A percentile compares a stretch with the other conserved stretches of the same genome.
These are phyloP conservation scores for Lophura swinhoii DNA, from an alignment of 2,797 vertebrate genomes.

Conservation along the genomic window DNA sequence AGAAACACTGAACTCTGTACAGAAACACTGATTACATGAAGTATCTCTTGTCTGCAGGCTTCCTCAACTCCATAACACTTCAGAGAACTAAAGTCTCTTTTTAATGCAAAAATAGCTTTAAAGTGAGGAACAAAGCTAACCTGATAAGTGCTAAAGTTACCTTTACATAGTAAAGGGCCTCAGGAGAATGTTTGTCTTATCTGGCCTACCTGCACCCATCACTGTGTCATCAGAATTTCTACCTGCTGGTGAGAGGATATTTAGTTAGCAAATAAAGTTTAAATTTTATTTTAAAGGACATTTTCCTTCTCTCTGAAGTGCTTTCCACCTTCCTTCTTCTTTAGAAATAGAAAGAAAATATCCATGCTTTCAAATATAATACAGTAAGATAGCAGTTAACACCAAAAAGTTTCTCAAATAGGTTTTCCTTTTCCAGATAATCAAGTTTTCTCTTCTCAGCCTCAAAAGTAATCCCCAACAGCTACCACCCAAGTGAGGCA, in stretches of 20 bases:
- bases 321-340: neutral
- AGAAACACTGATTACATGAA: neutral
- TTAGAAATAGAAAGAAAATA: neutral
- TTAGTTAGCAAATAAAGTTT: slow-evolving; percentile 11
- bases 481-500: neutral
- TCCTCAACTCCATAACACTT: slow-evolving; percentile 15
- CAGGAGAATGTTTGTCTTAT: neutral
- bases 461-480: neutral
- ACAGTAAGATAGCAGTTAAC: neutral
- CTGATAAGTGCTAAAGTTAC: neutral
- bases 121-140: neutral
- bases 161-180: neutral
- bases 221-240: neutral
- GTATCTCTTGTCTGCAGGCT: neutral
- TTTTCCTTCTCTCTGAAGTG: neutral
- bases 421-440: neutral
- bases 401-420: neutral
- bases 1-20: neutral
- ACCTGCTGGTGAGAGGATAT: neutral
- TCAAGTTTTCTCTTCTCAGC: neutral
- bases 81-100: slow-evolving; percentile 12
- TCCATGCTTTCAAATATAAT: neutral
- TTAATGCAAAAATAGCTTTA: slow-evolving; percentile 31
- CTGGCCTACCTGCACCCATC: neutral
- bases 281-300: neutral